phyloP scores from a whole-genome alignment of 2,888 invertebrate genomes.

The Philereme vetulata region DNA sequence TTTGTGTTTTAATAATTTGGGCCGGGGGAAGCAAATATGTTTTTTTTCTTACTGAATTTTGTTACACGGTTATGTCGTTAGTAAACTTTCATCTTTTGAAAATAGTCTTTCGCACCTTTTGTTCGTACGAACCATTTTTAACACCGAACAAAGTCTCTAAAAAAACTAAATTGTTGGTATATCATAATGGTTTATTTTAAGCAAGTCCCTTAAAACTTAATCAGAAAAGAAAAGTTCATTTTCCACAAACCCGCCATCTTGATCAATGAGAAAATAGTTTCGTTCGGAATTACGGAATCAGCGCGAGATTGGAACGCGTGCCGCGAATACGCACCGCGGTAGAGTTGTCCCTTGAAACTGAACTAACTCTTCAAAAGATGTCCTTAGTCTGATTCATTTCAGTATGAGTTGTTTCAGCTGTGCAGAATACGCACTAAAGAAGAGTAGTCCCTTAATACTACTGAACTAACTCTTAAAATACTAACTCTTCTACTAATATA shows the following conservation, averaged over 20 bases:
- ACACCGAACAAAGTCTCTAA: no score
- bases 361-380: not conserved
- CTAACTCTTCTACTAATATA: no score
- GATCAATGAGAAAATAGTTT: constrained; percentile 52
- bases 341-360: constrained; percentile 27
- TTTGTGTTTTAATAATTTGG: constrained; percentile 1
- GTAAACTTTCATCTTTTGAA: not conserved
- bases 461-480: no score
- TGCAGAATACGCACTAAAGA: no score
- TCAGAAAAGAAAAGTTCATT: constrained; percentile 32
- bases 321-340: constrained; percentile 63
- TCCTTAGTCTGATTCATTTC: not conserved
- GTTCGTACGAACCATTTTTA: no score
- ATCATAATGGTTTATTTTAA: not conserved
- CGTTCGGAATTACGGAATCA: constrained; percentile 64
- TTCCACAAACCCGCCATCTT: constrained; percentile 59
- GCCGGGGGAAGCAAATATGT: not conserved
- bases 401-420: no score
- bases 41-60: not conserved
- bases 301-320: constrained; percentile 73
- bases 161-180: no score
- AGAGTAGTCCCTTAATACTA: no score
- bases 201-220: not conserved
- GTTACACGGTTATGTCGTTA: not conserved
- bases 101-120: not conserved